phyloP scores from a whole-genome alignment of 2,888 invertebrate genomes.

The Heliconius sara region DNA sequence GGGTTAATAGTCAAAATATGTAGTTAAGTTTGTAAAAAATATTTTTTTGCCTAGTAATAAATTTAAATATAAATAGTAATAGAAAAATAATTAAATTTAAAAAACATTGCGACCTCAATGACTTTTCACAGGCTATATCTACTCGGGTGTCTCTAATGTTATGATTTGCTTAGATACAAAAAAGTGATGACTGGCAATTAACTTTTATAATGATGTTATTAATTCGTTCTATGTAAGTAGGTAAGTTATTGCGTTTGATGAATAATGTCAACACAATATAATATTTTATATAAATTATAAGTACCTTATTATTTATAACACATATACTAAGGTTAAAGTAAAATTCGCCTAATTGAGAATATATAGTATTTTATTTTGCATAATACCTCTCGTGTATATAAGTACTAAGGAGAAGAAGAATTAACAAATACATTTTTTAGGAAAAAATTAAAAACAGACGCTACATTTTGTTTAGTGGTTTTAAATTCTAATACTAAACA shows the following conservation, averaged over 20 bases:
- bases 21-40: not conserved
- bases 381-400: not conserved
- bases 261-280: conserved; percentile 23
- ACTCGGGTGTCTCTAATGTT: conserved; percentile 13
- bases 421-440: not conserved
- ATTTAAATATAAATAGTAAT: conserved; percentile 3
- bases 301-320: not conserved
- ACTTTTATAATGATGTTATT: conserved; percentile 26
- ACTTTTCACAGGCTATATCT: conserved; percentile 16
- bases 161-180: conserved; percentile 25
- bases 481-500: too few relatives aligned
- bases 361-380: not conserved
- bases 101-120: conserved; percentile 14
- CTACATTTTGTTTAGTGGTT: too few relatives aligned
- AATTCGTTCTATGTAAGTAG: conserved; percentile 17
- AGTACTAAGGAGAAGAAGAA: not conserved
- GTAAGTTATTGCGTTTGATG: conserved; percentile 27
- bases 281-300: conserved; percentile 5
- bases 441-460: too few relatives aligned
- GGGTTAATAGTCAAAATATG: not conserved
- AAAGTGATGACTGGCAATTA: conserved; percentile 29
- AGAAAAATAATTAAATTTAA: not conserved
- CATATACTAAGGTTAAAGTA: too few relatives aligned
- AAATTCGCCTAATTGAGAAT: not conserved
- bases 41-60: not conserved